Evolutionary conservation across 2,888 invertebrate genomes (phyloP), one percentile per base, ranked within the genome.

Genomic region (Microdon myrmicae): DNA sequence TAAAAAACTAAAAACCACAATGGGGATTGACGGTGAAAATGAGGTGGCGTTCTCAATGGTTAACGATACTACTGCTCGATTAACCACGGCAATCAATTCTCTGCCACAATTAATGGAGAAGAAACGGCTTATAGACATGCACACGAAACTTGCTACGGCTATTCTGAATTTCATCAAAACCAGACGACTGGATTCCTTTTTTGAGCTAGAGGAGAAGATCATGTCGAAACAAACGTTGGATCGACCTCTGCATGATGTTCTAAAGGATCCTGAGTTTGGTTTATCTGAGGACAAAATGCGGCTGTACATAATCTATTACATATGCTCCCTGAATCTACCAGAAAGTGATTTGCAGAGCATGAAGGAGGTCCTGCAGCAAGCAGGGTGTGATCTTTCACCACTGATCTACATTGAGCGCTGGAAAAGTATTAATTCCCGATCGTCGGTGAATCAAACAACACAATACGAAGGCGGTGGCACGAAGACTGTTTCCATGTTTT

Each of bases 401-500:
- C 81, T 97, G 76, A 83, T 87, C n/a, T 96, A 95, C 75, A 89
- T 97, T 72, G 92, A 92, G 75, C 83, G 96, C 73, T 96, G 95
- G 94, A 94, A 93, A 67, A 74, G 77, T 2, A 76, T 79, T 7
- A 77, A 78, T 73, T 76, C 76, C 66, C 73, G 78, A 10, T 74
- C 76, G 19, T 68, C 72, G 23, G 69, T 73, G 7, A 82, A 86
- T 2, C 84, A 86, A 45, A 84, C 87, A 14, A 90, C 88, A 75
- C 94, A 92, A 71, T 93, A 92, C 72, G 96, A 96, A 75, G 92
- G 92, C 14, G 92, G 92, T 20, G 96, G 95, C 16, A 96, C 96
- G 0, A 96, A 94, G 81, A 97, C 97, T 1, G 94, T 96, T 1
- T 93, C 91, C 61, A 98, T 99, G 98, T 97, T 99, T 81, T 95